Percentiles rank a stretch among this genome's conserved stretches.
Conservation (phyloP, 1,140 invertebrate species). For the Stratiolaelaps scimitus region DNA sequence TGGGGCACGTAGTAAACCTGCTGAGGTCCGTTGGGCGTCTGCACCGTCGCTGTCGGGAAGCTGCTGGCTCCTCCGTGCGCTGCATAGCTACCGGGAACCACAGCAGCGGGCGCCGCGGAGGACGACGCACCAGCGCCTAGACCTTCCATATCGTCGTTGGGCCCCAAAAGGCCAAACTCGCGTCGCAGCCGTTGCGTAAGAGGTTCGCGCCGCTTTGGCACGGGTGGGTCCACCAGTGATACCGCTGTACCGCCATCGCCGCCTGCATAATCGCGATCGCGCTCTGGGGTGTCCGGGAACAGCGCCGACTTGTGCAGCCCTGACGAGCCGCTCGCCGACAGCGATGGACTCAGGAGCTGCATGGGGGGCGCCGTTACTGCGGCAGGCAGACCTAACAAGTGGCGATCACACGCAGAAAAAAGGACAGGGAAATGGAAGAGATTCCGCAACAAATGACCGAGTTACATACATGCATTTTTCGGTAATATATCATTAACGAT, state of each 20-base stretch:
- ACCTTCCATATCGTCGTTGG: neutral
- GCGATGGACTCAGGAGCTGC: slow-evolving; percentile 10
- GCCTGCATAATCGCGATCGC: neutral
- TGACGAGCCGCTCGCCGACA: neutral
- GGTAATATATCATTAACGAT: too few relatives aligned
- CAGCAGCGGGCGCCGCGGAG: slow-evolving; percentile 1
- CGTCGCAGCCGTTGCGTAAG: slow-evolving; percentile 20
- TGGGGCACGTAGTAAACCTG: slow-evolving; percentile 29
- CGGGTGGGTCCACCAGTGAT: slow-evolving; percentile 21
- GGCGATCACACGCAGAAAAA: too few relatives aligned
- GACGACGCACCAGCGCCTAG: slow-evolving; percentile 1
- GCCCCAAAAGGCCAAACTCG: slow-evolving; percentile 18
- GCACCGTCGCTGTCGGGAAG: slow-evolving; percentile 23
- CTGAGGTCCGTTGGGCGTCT: slow-evolving; percentile 27
- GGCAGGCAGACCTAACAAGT: slow-evolving; percentile 13
- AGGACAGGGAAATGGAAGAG: too few relatives aligned
- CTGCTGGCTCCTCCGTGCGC: neutral
- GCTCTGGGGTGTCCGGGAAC: slow-evolving; percentile 27
- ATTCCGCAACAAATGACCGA: too few relatives aligned
- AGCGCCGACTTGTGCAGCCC: slow-evolving; percentile 23
- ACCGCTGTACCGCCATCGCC: neutral
- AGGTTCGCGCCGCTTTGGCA: slow-evolving; percentile 4
- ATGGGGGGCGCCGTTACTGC: slow-evolving; percentile 26
- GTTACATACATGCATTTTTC: too few relatives aligned
- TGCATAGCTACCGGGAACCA: neutral